phyloP scores from a whole-genome alignment of 2,113 vertebrate species.

The Corythornis cristatus region DNA sequence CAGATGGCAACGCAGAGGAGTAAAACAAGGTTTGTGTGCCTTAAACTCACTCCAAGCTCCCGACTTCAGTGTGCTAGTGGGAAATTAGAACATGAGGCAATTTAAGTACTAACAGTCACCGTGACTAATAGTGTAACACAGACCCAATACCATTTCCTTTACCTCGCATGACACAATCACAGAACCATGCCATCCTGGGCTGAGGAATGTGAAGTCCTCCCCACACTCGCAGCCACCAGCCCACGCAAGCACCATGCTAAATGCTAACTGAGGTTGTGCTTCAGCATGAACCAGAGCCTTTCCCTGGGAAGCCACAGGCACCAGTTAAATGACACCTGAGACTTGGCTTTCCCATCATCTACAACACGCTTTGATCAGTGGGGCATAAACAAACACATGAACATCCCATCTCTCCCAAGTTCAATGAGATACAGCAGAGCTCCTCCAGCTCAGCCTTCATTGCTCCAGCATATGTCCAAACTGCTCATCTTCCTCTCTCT shows the following conservation, averaged over 20 bases:
- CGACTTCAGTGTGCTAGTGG: neutral
- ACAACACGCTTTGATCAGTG: neutral
- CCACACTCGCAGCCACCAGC: neutral
- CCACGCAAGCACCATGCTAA: accelerated
- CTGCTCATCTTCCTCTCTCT: neutral
- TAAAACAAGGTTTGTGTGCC: neutral
- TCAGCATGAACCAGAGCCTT: neutral
- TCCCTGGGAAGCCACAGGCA: neutral
- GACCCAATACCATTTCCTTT: neutral
- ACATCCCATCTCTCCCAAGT: neutral
- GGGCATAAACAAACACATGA: neutral
- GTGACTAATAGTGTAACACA: neutral
- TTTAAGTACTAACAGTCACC: neutral
- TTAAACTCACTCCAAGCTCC: neutral
- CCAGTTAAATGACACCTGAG: neutral
- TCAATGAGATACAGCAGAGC: neutral
- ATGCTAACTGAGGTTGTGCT: neutral
- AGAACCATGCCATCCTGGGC: neutral
- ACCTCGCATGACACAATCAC: neutral
- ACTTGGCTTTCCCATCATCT: neutral
- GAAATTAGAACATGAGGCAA: neutral
- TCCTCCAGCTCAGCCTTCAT: neutral
- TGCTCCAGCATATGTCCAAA: neutral
- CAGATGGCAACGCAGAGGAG: neutral
- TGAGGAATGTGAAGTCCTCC: neutral